Percentiles rank a stretch among this genome's conserved stretches.
Conservation (phyloP, 2,888 invertebrate genomes). For the Luperina testacea region DNA sequence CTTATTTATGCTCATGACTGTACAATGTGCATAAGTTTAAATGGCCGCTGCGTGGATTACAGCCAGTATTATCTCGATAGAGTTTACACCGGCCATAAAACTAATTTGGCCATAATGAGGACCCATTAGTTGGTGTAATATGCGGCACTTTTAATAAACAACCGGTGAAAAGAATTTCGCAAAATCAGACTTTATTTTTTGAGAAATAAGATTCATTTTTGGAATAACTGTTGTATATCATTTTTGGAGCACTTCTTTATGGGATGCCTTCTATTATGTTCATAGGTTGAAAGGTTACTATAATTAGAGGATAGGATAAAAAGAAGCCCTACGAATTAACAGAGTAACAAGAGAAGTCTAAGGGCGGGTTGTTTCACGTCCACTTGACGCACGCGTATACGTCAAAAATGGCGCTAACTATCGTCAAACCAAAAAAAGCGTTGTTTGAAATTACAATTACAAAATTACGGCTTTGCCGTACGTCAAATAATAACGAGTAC, state of each 20-base stretch:
- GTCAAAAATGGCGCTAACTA: no score
- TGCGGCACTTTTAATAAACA: constrained; percentile 63
- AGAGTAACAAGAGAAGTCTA: neutral
- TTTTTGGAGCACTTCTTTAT: neutral
- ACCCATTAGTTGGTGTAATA: constrained; percentile 68
- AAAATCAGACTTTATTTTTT: constrained; percentile 30
- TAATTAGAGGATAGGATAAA: neutral
- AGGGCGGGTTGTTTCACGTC: no score
- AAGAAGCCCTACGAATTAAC: neutral
- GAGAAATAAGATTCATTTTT: neutral
- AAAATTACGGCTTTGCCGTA: no score
- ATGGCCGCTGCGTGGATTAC: constrained; percentile 64
- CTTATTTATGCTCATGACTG: constrained; percentile 12
- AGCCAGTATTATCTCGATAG: constrained; percentile 71
- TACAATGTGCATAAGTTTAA: constrained; percentile 66
- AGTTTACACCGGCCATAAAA: constrained; percentile 74
- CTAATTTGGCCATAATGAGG: constrained; percentile 73
- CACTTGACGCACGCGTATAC: no score
- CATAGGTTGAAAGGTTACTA: neutral
- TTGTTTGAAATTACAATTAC: no score
- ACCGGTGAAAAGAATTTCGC: neutral
- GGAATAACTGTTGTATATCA: no score
- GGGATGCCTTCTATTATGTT: neutral
- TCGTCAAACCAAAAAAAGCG: no score
- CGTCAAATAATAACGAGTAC: no score